Percentiles rank a stretch among this genome's conserved stretches.
Evolutionary conservation across 2,113 vertebrate genomes (phyloP).

Genomic region (Malaclemys terrapin): DNA sequence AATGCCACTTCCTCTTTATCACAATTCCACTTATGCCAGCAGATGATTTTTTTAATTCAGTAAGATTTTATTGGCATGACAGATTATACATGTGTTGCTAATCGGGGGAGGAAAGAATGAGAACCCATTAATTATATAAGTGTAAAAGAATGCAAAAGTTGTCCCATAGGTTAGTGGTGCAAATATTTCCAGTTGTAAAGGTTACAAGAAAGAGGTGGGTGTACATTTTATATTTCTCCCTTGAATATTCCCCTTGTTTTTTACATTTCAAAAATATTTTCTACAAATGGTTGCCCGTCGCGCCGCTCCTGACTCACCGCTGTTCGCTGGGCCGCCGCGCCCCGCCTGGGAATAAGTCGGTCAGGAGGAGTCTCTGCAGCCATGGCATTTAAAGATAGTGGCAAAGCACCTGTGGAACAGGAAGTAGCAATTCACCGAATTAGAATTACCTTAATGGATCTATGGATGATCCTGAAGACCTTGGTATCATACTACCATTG

Average conservation of each 20-base stretch:
- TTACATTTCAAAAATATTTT: not conserved
- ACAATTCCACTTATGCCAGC: not conserved
- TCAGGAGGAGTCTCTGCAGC: no score
- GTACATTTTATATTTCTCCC: not conserved
- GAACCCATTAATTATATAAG: not conserved
- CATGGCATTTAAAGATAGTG: no score
- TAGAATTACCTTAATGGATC: no score
- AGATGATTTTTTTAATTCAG: not conserved
- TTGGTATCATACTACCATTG: not conserved
- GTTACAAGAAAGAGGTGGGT: not conserved
- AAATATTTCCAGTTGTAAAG: not conserved
- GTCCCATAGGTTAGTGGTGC: not conserved
- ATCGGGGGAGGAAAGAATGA: not conserved
- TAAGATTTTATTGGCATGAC: not conserved
- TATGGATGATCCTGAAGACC: not conserved
- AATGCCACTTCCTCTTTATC: not conserved
- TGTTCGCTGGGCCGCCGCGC: no score
- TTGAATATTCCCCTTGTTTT: not conserved
- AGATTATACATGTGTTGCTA: not conserved
- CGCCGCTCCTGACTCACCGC: no score
- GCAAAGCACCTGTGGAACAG: no score
- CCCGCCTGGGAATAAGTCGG: no score
- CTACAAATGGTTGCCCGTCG: not conserved
- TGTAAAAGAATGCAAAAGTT: not conserved
- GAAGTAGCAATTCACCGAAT: no score